Percentiles rank a stretch among this genome's conserved stretches.
Evolutionary conservation across 2,797 vertebrate genomes (phyloP).

Genomic region (Kryptolebias ocellatus): DNA sequence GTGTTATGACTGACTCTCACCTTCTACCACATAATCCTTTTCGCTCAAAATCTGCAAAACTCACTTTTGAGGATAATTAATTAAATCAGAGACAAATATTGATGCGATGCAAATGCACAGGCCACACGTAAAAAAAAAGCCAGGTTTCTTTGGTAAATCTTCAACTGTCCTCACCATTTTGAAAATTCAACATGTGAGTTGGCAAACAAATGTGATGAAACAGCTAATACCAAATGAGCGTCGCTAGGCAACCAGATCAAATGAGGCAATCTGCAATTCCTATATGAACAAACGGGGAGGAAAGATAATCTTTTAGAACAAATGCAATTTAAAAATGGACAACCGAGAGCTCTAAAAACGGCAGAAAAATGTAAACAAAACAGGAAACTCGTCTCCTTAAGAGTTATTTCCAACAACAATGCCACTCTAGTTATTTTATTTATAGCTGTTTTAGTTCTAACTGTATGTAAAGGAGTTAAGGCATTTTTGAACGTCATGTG

Average conservation of each 20-base stretch:
- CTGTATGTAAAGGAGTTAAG: background rate
- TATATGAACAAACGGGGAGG: slow-evolving; percentile 23
- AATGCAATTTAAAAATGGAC: slow-evolving; percentile 2
- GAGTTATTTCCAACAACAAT: slow-evolving; percentile 52
- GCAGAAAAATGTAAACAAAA: slow-evolving; percentile 34
- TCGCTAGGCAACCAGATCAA: slow-evolving; percentile 69
- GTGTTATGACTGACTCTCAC: too few relatives aligned
- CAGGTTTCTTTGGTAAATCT: background rate
- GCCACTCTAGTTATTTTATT: slow-evolving; percentile 5
- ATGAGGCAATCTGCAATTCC: slow-evolving; percentile 2
- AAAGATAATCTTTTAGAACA: slow-evolving; percentile 21
- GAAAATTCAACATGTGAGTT: slow-evolving; percentile 46
- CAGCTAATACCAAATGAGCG: slow-evolving; percentile 50
- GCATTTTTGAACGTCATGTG: background rate
- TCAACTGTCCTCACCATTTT: slow-evolving; percentile 11
- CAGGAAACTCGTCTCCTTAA: slow-evolving; percentile 33
- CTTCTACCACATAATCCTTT: too few relatives aligned
- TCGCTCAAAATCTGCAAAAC: too few relatives aligned
- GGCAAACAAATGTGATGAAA: slow-evolving; percentile 51
- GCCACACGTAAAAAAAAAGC: background rate
- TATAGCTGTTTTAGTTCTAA: slow-evolving; percentile 1
- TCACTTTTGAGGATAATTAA: background rate
- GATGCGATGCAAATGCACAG: background rate
- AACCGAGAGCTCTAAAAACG: background rate
- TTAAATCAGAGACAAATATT: background rate